A percentile compares a stretch with the other conserved stretches of the same genome.
These are phyloP conservation scores for Typhlichthys eigenmanni DNA, from an alignment of 2,797 vertebrate genomes.

Conservation along the genomic window DNA sequence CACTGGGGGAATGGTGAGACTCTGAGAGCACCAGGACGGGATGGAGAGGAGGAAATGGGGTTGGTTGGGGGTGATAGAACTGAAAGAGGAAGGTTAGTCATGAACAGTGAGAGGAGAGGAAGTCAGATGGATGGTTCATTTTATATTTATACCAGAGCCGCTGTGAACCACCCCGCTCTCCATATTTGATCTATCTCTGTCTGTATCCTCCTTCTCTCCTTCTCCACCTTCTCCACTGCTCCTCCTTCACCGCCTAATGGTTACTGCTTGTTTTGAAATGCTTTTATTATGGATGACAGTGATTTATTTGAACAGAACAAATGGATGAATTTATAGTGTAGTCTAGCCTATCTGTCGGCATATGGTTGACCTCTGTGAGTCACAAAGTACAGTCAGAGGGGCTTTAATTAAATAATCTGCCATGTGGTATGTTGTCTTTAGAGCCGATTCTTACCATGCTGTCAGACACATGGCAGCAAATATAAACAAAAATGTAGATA, in stretches of 20 bases:
- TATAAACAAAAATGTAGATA: too few species aligned
- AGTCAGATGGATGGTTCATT: conserved; percentile 20
- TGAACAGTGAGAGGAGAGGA: conserved; percentile 40
- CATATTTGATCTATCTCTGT: conserved; percentile 9
- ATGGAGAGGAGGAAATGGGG: conserved; percentile 18
- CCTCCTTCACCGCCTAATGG: conserved; percentile 1
- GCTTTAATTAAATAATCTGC: too few species aligned
- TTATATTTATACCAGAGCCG: conserved; percentile 31
- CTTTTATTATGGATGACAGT: background rate
- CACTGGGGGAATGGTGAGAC: conserved; percentile 64
- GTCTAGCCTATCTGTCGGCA: too few species aligned
- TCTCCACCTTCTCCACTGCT: background rate
- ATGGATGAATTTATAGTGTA: too few species aligned
- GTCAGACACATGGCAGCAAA: too few species aligned
- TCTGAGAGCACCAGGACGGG: conserved; percentile 45
- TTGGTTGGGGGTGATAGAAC: conserved; percentile 5
- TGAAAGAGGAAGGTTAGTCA: conserved; percentile 24
- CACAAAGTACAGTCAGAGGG: too few species aligned
- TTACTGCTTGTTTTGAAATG: background rate
- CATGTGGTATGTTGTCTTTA: too few species aligned
- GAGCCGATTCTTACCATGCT: too few species aligned
- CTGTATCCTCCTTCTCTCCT: background rate
- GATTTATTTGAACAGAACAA: background rate
- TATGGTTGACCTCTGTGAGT: too few species aligned
- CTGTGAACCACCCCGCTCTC: conserved; percentile 34